Percentiles rank a stretch among this genome's conserved stretches.
Conservation (phyloP, 2,113 vertebrate species). For the Pampusana beccarii region DNA sequence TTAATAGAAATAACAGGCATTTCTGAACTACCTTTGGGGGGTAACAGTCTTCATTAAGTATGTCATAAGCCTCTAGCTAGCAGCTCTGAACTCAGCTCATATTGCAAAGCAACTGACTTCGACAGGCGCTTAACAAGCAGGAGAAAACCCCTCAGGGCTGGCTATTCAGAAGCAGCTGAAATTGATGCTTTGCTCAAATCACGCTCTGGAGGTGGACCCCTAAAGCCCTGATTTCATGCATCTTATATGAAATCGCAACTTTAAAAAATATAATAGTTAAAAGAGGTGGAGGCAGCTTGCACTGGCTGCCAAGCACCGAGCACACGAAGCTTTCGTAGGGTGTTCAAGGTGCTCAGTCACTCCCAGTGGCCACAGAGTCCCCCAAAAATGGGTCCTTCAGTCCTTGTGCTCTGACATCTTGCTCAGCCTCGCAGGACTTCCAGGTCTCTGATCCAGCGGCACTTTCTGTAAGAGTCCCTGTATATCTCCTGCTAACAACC, state of each 20-base stretch:
- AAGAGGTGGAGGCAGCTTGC: not conserved
- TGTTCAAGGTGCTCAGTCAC: not conserved
- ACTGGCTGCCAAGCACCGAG: not conserved
- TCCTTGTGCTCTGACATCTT: not conserved
- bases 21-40: slow-evolving; percentile 13
- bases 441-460: not conserved
- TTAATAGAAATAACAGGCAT: slow-evolving; percentile 7
- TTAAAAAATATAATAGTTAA: not conserved
- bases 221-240: not conserved
- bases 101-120: slow-evolving; percentile 19
- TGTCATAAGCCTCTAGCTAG: not conserved
- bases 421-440: not conserved
- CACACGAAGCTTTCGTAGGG: not conserved
- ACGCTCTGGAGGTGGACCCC: not conserved
- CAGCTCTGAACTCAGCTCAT: slow-evolving; percentile 2
- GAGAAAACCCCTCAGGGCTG: not conserved
- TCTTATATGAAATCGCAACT: not conserved
- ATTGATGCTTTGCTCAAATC: not conserved
- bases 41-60: slow-evolving; percentile 1
- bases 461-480: not conserved
- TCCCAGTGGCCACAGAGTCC: not conserved
- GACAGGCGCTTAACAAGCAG: slow-evolving; percentile 36
- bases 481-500: not conserved
- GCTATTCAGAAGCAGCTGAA: not conserved
- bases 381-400: not conserved